phyloP scores from a whole-genome alignment of 2,797 vertebrate species.

The Tapera naevia region DNA sequence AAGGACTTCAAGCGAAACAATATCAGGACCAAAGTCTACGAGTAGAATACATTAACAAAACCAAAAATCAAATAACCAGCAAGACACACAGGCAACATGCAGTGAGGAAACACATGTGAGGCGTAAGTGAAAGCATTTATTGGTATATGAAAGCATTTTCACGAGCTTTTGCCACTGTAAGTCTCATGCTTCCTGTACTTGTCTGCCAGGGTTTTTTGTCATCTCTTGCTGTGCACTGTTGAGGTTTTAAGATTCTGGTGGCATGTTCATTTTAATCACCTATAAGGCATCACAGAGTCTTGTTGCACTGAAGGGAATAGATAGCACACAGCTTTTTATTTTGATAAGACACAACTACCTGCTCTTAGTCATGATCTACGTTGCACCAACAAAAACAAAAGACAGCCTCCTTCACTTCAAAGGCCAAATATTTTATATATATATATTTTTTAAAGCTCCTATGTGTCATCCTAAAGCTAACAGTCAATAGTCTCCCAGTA shows the following conservation, averaged over 20 bases:
- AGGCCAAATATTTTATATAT: background rate
- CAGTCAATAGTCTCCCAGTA: background rate
- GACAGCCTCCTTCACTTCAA: background rate
- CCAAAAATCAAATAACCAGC: conserved; percentile 65
- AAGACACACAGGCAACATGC: conserved; percentile 46
- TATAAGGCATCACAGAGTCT: background rate
- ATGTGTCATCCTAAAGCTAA: background rate
- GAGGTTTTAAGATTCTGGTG: background rate
- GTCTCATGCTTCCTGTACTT: background rate
- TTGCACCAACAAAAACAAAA: background rate
- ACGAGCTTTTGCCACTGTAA: conserved; percentile 7
- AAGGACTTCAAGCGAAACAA: conserved; percentile 8
- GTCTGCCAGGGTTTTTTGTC: background rate
- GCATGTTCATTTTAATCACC: conserved; percentile 49
- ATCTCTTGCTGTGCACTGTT: conserved; percentile 47
- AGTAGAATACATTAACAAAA: background rate
- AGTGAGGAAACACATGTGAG: conserved; percentile 18
- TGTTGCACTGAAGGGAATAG: background rate
- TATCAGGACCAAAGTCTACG: background rate
- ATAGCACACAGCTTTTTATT: background rate
- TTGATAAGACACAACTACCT: background rate
- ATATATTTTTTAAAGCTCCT: background rate
- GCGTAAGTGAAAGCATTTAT: conserved; percentile 31
- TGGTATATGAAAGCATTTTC: conserved; percentile 51
- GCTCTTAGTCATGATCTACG: background rate